Evolutionary conservation across 2,113 vertebrate species (phyloP).

Genomic region (Brachirus orientalis): DNA sequence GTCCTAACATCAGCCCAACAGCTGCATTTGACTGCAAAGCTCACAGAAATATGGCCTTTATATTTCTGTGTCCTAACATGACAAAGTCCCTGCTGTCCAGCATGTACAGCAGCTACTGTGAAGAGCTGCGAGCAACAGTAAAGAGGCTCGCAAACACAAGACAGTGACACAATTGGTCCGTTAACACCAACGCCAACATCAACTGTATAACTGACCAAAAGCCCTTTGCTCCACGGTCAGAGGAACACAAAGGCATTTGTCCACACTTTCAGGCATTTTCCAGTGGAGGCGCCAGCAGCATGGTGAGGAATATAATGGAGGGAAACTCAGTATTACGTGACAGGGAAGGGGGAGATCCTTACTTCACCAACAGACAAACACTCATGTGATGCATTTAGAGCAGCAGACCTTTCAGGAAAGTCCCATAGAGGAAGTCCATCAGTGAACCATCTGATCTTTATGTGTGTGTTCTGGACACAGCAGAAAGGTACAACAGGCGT

Average conservation of each 20-base stretch:
- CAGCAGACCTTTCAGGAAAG: constrained; percentile 49
- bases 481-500: neutral
- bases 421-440: neutral
- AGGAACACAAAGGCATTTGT: constrained; percentile 70
- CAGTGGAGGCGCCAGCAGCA: constrained; percentile 50
- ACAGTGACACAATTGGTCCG: constrained; percentile 13
- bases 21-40: constrained; percentile 46
- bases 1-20: constrained; percentile 52
- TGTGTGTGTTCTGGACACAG: neutral
- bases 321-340: constrained; percentile 66
- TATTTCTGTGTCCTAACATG: too few relatives aligned
- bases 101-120: neutral
- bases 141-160: constrained; percentile 6
- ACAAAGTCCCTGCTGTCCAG: neutral
- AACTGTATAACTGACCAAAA: constrained; percentile 26
- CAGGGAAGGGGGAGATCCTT: constrained; percentile 63
- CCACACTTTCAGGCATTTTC: constrained; percentile 73
- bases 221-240: constrained; percentile 12
- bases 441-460: constrained; percentile 3
- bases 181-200: constrained; percentile 25
- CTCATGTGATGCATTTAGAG: constrained; percentile 38
- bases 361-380: constrained; percentile 30
- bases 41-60: constrained; percentile 3
- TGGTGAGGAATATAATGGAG: constrained; percentile 66
- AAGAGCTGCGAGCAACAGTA: neutral